Evolutionary conservation across 2,888 invertebrate genomes (phyloP), one percentile per base, ranked within the genome.

Genomic region (Lochmaea capreae): DNA sequence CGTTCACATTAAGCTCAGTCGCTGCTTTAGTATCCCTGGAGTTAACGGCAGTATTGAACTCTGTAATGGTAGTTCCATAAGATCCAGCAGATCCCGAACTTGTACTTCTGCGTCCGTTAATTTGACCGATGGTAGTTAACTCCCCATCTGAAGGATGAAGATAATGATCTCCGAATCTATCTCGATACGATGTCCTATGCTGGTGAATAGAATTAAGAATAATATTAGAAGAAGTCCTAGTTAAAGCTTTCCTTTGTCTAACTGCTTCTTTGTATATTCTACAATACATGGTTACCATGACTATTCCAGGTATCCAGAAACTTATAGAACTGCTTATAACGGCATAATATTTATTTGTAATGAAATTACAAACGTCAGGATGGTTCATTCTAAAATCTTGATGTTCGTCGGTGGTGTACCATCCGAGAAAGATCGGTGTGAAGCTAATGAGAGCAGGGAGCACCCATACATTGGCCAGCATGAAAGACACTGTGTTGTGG

Each of bases 211-310:
- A 94, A 86, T 95, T 95, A 73, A 95, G 86, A 62, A 95, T 91
- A 75, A 95, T 95, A 86, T 95, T 95, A 75, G 94, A 95, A 67
- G 94, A 95, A n/a, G 95, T 95, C 76, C 95, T 89, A 67, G 95
- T 94, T 66, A 95, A 86, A 0, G 95, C 95, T 85, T 94, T 94
- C 75, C 95, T 89, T 85, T 95, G 95, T 58, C 95, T 89, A 12
- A 95, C 92, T 2, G 95, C 95, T 87, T 95, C 95, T 85, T 94
- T 89, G 85, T 92, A 93, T 84, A 96, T 96, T 83, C 93, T 90
- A 88, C 92, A 95, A 88, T 97, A 97, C 94, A 96, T 97, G 62
- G 94, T 94, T 82, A 97, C 92, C 97, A 97, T 97, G 43, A 97
- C 95, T 71, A 96, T 86, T 80, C 96, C 96, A 6, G 97, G 97